Evolutionary conservation across 2,888 invertebrate species (phyloP).

Genomic region (Nomada goodeniana): DNA sequence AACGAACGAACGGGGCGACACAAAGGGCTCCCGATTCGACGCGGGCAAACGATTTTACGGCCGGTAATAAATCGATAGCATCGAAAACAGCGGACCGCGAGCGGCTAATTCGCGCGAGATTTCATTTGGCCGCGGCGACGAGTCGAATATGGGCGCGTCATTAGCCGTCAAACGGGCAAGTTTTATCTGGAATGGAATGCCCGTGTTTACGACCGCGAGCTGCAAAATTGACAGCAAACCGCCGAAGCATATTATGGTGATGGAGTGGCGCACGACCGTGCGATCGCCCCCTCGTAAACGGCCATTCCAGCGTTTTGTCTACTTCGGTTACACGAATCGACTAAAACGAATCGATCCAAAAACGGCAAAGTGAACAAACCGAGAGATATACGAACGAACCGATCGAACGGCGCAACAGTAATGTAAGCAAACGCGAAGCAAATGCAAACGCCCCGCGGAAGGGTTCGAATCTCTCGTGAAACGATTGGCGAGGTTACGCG

Average conservation of each 20-base stretch:
- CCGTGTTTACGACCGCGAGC: slow-evolving; percentile 66
- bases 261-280: slow-evolving; percentile 64
- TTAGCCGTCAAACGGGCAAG: slow-evolving; percentile 63
- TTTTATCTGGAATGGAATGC: slow-evolving; percentile 67
- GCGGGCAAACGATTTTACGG: slow-evolving; percentile 24
- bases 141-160: slow-evolving; percentile 52
- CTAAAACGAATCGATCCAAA: slow-evolving; percentile 7
- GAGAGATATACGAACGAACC: neutral
- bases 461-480: too few species aligned
- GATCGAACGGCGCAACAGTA: neutral
- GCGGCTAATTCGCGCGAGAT: slow-evolving; percentile 49
- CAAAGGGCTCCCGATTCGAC: slow-evolving; percentile 1
- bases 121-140: slow-evolving; percentile 35
- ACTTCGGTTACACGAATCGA: slow-evolving; percentile 9
- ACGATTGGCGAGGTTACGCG: too few species aligned
- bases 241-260: slow-evolving; percentile 69
- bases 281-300: slow-evolving; percentile 56
- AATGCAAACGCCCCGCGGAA: neutral
- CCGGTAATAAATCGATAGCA: slow-evolving; percentile 48
- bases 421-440: neutral
- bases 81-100: slow-evolving; percentile 38
- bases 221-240: slow-evolving; percentile 71
- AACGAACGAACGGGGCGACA: neutral
- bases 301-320: slow-evolving; percentile 49
- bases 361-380: slow-evolving; percentile 1